These are phyloP conservation scores for Isoperla grammatica DNA, from an alignment of 2,888 invertebrate genomes.

Conservation along the genomic window DNA sequence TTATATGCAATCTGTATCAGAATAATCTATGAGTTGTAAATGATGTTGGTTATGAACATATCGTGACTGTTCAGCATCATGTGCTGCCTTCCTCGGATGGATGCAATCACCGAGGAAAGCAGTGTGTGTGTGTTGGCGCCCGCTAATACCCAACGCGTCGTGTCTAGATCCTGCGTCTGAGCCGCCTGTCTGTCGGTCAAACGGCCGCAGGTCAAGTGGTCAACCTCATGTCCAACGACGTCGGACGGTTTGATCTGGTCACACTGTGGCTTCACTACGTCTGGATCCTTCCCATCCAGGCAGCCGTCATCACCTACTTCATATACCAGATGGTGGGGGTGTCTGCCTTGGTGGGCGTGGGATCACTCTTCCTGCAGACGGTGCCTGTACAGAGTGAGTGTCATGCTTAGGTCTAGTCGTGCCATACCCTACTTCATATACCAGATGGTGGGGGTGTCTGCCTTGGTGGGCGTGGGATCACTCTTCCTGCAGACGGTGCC, in stretches of 20 bases:
- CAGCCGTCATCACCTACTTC: conserved; percentile 56
- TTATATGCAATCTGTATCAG: too few relatives aligned
- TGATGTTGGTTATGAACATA: too few relatives aligned
- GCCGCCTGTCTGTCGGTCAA: too few relatives aligned
- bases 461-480: conserved; percentile 53
- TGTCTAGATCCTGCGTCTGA: too few relatives aligned
- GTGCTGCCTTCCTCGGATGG: too few relatives aligned
- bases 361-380: conserved; percentile 50
- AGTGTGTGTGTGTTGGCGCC: too few relatives aligned
- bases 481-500: conserved; percentile 47
- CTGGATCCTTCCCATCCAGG: conserved; percentile 53
- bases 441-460: conserved; percentile 49
- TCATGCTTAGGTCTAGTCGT: too few relatives aligned
- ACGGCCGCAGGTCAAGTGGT: conserved; percentile 45
- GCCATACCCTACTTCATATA: conserved; percentile 57
- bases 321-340: conserved; percentile 51
- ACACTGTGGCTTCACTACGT: conserved; percentile 49
- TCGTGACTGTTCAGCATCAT: too few relatives aligned
- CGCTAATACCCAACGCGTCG: too few relatives aligned
- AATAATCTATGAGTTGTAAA: too few relatives aligned
- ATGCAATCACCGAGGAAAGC: too few relatives aligned
- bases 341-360: conserved; percentile 54
- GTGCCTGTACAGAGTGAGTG: conserved; percentile 29
- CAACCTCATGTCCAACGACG: conserved; percentile 53
- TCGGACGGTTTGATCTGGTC: conserved; percentile 50